Evolutionary conservation across 2,113 vertebrate genomes (phyloP).

Genomic region (Neofelis nebulosa): DNA sequence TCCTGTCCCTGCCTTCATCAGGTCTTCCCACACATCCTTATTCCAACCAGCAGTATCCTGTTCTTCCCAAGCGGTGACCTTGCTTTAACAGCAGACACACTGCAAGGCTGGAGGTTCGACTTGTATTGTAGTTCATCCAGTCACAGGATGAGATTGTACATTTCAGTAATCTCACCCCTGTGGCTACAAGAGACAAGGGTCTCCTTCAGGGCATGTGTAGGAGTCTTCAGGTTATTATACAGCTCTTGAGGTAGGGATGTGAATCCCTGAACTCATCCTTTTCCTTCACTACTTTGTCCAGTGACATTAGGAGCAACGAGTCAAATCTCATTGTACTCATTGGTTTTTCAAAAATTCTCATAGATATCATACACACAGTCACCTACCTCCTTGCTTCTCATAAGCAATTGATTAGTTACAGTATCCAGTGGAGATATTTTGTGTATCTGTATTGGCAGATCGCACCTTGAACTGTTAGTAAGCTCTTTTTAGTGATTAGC

Average conservation of each 20-base stretch:
- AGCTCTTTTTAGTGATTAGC: neutral
- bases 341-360: neutral
- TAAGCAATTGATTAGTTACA: neutral
- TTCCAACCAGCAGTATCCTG: neutral
- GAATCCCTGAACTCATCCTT: neutral
- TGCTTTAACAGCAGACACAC: neutral
- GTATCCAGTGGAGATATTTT: neutral
- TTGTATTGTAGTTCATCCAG: neutral
- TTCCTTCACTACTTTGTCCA: neutral
- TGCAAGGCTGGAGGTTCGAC: neutral
- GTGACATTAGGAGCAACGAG: neutral
- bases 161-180: neutral
- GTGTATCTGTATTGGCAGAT: neutral
- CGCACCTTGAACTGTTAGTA: neutral
- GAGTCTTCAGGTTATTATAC: neutral
- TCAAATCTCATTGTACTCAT: neutral
- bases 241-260: neutral
- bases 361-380: neutral
- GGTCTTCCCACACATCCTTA: neutral
- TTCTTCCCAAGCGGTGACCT: neutral
- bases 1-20: neutral
- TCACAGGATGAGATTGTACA: neutral
- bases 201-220: neutral
- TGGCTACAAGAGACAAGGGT: neutral
- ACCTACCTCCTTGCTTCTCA: neutral